Conservation (phyloP, 2,888 invertebrate genomes). For the Apamea monoglypha region DNA sequence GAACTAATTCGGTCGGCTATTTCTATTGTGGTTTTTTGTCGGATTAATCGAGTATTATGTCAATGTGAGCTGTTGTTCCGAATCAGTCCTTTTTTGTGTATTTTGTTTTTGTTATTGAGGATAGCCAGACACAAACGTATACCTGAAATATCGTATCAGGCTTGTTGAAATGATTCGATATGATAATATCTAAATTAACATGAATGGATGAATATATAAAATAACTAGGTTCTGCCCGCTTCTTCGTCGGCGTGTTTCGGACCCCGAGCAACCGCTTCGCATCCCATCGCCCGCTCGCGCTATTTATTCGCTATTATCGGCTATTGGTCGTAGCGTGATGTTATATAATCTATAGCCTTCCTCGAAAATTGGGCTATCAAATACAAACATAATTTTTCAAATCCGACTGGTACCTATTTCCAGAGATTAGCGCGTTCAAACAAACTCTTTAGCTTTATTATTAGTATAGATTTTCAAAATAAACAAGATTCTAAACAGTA, state of each 20-base stretch:
- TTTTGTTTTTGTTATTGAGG: background rate
- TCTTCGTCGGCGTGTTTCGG: background rate
- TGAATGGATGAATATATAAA: background rate
- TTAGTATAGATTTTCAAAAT: background rate
- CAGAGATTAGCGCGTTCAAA: no score
- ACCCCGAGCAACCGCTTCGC: background rate
- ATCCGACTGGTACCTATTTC: no score
- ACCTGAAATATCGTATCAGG: background rate
- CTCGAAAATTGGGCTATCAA: no score
- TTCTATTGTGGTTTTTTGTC: slow-evolving; percentile 43
- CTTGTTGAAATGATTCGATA: background rate
- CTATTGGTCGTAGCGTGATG: no score
- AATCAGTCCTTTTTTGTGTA: background rate
- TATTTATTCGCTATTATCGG: no score
- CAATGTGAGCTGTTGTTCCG: background rate
- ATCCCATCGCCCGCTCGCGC: no score
- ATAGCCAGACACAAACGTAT: background rate
- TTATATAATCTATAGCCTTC: no score
- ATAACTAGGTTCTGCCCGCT: no score
- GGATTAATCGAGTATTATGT: slow-evolving; percentile 7
- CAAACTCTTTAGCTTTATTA: no score
- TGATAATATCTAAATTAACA: background rate
- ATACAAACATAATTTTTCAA: no score
- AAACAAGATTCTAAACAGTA: background rate
- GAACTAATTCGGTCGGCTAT: slow-evolving; percentile 56